Conservation (phyloP, 2,113 vertebrate genomes). For the Orthonyx spaldingii region DNA sequence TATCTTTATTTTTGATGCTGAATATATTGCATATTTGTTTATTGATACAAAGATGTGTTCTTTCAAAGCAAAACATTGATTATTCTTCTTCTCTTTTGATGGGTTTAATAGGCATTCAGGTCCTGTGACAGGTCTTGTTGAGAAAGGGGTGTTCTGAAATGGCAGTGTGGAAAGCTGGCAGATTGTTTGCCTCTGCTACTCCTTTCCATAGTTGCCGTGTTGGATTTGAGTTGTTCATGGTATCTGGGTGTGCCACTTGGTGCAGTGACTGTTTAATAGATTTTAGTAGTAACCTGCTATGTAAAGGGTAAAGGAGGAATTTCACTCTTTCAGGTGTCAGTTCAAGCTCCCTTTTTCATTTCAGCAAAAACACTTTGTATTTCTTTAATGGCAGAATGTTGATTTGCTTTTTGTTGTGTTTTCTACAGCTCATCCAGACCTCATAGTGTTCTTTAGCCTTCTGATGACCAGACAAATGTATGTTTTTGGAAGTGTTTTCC, state of each 20-base stretch:
- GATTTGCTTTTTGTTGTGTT: background rate
- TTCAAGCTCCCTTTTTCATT: background rate
- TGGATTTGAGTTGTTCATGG: background rate
- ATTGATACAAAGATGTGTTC: background rate
- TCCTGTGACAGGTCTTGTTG: background rate
- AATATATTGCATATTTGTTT: background rate
- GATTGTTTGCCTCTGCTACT: background rate
- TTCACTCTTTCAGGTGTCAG: background rate
- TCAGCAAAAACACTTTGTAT: background rate
- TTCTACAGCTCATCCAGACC: background rate
- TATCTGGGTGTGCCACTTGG: background rate
- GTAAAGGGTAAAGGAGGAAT: background rate
- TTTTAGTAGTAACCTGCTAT: background rate
- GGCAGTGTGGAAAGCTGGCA: background rate
- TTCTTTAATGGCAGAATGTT: background rate
- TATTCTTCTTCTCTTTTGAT: background rate
- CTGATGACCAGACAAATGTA: background rate
- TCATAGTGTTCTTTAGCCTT: background rate
- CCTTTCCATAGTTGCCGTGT: background rate
- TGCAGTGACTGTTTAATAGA: rapidly evolving
- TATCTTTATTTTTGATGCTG: background rate
- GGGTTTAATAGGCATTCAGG: background rate
- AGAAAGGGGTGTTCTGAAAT: background rate
- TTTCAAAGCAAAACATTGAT: background rate
- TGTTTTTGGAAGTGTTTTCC: background rate